Base-by-base conservation (phyloP, 1,140 invertebrate genomes). In the Epicauta chinensis region DNA sequence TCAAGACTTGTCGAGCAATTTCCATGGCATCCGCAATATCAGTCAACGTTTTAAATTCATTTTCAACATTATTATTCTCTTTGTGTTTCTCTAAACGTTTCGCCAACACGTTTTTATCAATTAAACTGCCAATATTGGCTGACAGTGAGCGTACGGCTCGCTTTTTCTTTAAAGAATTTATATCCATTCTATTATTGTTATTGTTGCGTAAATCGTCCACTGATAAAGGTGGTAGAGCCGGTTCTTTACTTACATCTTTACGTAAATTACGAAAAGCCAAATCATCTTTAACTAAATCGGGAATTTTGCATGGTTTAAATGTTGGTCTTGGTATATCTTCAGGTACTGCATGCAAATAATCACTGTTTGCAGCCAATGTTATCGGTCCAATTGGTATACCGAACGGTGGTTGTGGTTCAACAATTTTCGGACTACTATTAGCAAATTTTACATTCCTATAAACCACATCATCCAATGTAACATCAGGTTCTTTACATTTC, bases 311-410 rank as follows among this genome's bases (percentile, higher is more conserved):
- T 14, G 81, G 79, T 52, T 82, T 77, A 67, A 82, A 83, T 10
- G 76, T 66, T 2, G 80, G 80, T 55, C 78, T 74, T 49, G 71
- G 75, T 51, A 76, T 77, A 17, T 77, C 75, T 55, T 76, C 74
- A 2, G 87, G 84, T 12, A 76, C 78, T 0, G 82, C 82, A 61
- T 92, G 89, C 32, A 93, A 73, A 63, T 94, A 94, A 66, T 93
- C 89, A 54, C 80, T 87, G 40, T 84, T 80, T 0, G 89, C 78
- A 12, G 84, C 81, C 5, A 82, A 76, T 0, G 86, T 77, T 3
- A 91, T 79, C 6, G 88, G 89, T 3, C 86, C 86, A 7, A 93
- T 62, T 0, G 91, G 90, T 61, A 94, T 93, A 11, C 91, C 91
- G 69, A 94, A 93, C 1, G 87, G 89, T 16, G 89, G 90, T 64